Percentiles rank a stretch among this genome's conserved stretches.
These are phyloP conservation scores for Catamblyrhynchus diadema DNA, from an alignment of 2,797 vertebrate species.

Conservation along the genomic window DNA sequence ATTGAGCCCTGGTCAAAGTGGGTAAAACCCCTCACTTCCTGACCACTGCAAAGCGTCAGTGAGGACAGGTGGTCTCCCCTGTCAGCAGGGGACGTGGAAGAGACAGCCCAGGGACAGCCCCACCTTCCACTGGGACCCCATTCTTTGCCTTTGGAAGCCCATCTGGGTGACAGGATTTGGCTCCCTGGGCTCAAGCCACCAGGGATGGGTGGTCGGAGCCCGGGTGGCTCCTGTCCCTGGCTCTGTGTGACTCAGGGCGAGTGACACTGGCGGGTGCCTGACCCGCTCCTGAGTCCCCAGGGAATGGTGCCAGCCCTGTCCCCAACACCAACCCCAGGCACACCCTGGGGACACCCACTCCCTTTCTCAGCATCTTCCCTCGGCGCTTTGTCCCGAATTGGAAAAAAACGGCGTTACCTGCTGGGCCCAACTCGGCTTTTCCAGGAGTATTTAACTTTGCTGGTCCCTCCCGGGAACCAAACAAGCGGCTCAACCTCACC, in stretches of 20 bases:
- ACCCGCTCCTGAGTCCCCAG: background rate
- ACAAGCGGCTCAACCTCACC: conserved; percentile 64
- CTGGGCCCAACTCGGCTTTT: conserved; percentile 50
- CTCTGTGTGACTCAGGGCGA: accelerated
- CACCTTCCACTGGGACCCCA: background rate
- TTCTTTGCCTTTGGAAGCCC: background rate
- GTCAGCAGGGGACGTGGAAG: accelerated
- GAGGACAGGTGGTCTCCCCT: background rate
- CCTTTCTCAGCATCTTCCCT: background rate
- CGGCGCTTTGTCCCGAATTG: background rate
- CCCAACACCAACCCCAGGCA: accelerated
- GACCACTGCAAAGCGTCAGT: background rate
- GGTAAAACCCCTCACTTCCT: background rate
- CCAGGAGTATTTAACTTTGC: conserved; percentile 72
- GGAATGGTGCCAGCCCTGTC: background rate
- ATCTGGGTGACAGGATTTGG: background rate
- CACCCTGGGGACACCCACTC: background rate
- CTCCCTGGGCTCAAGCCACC: background rate
- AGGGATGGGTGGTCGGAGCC: background rate
- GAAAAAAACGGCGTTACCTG: conserved; percentile 47
- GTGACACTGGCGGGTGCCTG: accelerated
- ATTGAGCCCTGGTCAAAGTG: accelerated
- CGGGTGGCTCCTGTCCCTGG: background rate
- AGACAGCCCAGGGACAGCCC: background rate
- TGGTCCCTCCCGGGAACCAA: conserved; percentile 65